Conservation (phyloP, 1,140 invertebrate genomes). For the Hypothenemus hampei region DNA sequence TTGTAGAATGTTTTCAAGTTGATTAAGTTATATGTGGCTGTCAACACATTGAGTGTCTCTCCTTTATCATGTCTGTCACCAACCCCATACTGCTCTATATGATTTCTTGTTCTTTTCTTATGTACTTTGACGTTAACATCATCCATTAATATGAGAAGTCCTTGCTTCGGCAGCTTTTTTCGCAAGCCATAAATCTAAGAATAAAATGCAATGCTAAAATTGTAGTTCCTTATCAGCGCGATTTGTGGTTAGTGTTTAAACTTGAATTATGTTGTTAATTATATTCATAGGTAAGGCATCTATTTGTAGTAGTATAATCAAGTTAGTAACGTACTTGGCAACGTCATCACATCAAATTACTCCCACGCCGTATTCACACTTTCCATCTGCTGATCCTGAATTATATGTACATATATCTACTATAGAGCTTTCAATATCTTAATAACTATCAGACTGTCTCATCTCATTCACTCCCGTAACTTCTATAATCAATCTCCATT, state of each 20-base stretch:
- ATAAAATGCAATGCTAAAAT: too few relatives aligned
- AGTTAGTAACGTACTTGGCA: too few relatives aligned
- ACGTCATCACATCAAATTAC: too few relatives aligned
- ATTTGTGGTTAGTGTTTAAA: not conserved
- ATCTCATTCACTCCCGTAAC: not conserved
- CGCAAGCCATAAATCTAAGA: not conserved
- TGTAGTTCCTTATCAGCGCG: not conserved
- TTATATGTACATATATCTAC: too few relatives aligned
- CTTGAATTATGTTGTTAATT: not conserved
- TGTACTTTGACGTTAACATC: not conserved
- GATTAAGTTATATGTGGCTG: not conserved
- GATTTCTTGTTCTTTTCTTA: too few relatives aligned
- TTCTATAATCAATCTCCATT: not conserved
- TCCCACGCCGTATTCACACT: not conserved
- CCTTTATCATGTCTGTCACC: not conserved
- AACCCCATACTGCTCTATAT: not conserved
- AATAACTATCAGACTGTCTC: not conserved
- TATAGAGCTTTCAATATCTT: not conserved
- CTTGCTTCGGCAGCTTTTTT: not conserved
- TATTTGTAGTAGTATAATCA: too few relatives aligned
- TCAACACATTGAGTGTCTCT: not conserved
- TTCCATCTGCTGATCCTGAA: slow-evolving; percentile 1
- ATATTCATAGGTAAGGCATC: not conserved
- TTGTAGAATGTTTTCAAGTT: not conserved
- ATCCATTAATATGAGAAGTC: not conserved